phyloP scores from a whole-genome alignment of 2,888 invertebrate genomes.

The Drosophila helvetica region DNA sequence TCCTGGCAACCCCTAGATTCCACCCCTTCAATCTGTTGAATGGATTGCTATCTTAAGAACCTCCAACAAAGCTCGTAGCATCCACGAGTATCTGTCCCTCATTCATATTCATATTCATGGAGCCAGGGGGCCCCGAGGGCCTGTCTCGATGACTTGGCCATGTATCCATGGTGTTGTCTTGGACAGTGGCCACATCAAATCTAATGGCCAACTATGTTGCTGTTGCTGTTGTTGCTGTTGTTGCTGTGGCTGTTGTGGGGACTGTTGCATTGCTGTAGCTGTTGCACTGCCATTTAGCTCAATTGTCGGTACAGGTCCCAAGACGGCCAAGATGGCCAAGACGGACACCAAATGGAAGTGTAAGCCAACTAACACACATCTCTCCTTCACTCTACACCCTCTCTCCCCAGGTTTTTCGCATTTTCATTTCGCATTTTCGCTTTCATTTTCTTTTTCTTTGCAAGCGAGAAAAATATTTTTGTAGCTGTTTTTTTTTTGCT shows the following conservation, averaged over 20 bases:
- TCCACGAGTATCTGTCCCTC: constrained; percentile 1
- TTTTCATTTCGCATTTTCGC: constrained; percentile 68
- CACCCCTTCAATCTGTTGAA: neutral
- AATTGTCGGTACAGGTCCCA: constrained; percentile 27
- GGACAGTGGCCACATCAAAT: constrained; percentile 39
- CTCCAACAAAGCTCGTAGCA: neutral
- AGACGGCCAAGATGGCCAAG: constrained; percentile 12
- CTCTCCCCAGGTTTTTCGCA: constrained; percentile 12
- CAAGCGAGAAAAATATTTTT: constrained; percentile 63
- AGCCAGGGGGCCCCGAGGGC: constrained; percentile 31
- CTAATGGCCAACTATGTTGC: constrained; percentile 42
- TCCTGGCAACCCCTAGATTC: neutral
- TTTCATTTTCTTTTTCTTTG: constrained; percentile 74
- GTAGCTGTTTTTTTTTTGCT: constrained; percentile 35
- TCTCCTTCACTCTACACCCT: constrained; percentile 4
- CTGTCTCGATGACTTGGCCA: constrained; percentile 37
- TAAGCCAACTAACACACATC: constrained; percentile 37
- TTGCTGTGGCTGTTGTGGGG: constrained; percentile 27
- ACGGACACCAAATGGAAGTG: constrained; percentile 37
- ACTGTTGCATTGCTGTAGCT: constrained; percentile 16
- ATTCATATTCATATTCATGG: constrained; percentile 19
- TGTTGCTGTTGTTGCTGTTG: constrained; percentile 31
- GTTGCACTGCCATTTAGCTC: constrained; percentile 38
- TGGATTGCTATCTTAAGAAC: neutral
- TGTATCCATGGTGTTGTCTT: constrained; percentile 27